Evolutionary conservation across 2,797 vertebrate species (phyloP).

Genomic region (Vespertilio murinus): DNA sequence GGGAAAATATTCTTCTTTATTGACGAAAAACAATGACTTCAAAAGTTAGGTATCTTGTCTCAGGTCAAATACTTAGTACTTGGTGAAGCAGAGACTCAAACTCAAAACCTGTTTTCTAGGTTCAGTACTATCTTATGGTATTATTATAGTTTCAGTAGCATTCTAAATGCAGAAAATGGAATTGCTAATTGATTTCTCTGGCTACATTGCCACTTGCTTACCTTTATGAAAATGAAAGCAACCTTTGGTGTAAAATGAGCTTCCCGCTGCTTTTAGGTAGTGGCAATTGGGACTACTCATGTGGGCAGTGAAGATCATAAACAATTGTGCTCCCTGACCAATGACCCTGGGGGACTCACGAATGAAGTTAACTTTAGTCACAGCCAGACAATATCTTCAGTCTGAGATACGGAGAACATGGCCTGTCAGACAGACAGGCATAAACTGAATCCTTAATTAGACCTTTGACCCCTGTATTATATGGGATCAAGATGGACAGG

Average conservation of each 20-base stretch:
- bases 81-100: conserved; percentile 5
- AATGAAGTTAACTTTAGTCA: neutral
- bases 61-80: neutral
- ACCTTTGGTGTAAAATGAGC: neutral
- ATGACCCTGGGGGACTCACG: neutral
- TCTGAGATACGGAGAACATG: neutral
- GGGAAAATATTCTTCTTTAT: neutral
- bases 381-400: neutral
- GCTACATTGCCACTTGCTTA: neutral
- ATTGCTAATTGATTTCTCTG: neutral
- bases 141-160: neutral
- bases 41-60: neutral
- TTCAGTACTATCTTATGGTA: neutral
- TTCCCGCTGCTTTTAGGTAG: neutral
- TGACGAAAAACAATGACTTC: neutral
- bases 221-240: neutral
- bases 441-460: conserved; percentile 12
- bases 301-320: neutral
- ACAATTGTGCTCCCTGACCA: neutral
- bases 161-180: neutral
- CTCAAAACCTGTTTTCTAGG: neutral
- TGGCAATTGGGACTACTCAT: neutral
- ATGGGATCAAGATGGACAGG: neutral
- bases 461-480: neutral
- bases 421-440: neutral